Base-by-base conservation (phyloP, 2,797 vertebrate species). In the Decapterus maruadsi region DNA sequence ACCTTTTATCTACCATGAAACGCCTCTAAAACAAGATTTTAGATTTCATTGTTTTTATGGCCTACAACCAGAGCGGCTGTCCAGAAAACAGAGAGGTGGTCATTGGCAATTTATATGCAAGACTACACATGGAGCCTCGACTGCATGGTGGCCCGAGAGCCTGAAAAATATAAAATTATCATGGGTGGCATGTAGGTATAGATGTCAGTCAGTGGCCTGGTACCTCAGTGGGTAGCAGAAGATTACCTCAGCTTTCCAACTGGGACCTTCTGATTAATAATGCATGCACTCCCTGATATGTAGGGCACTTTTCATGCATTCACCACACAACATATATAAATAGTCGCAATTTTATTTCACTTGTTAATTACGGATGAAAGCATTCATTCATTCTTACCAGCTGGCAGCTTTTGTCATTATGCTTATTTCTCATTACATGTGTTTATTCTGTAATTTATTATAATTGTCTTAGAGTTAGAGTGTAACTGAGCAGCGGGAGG, bases 401-500 rank as follows among this genome's bases (percentile, higher is more conserved):
- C 50, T 69, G 68, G 17, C 67, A 63, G 51, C 67, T 40, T 71
- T 66, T 50, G 45, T 58, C 72, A 69, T 67, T 55, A 56, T 22
- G 13, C 81, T 72, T 55, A 54, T 48, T 88, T 82, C 65, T 63
- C 80, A 65, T 72, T 66, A 68, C 40, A 43, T 2, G 20, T 74
- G 75, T 89, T 88, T 67, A 79, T 84, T 81, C 58, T 42, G 38
- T 69, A 42, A 80, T 87, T 84, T 77, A 51, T 76, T 55, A 31
- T 68, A 75, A 87, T 43, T 53, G 68, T 79, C 66, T 63, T 84
- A 46, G 61, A n/a, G 73, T 81, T 75, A 62, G 20, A 34, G 26
- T 68, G 67, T 75, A 86, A 84, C 86, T 87, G 80, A 90, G 75
- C 84, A 74, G 72, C 63, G 56, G 71, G 75, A 86, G 58, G 59